Conservation (phyloP, 2,888 invertebrate species). For the Drosophila engyochracea region DNA sequence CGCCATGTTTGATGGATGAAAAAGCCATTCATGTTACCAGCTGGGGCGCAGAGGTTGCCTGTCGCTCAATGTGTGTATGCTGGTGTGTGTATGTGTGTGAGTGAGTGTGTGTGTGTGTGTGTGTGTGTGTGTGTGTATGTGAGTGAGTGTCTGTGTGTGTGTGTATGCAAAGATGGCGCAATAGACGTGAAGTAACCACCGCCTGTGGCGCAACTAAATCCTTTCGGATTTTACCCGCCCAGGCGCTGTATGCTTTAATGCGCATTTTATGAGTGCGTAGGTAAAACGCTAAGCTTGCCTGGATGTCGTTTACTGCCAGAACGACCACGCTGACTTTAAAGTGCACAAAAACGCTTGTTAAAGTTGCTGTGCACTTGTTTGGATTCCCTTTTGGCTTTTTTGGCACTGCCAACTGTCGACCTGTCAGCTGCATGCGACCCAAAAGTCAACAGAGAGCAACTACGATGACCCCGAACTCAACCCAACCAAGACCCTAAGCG, state of each 20-base stretch:
- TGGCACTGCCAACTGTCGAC: constrained; percentile 48
- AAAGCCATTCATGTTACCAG: constrained; percentile 82
- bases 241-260: constrained; percentile 74
- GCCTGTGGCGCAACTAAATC: constrained; percentile 80
- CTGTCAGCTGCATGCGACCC: constrained; percentile 52
- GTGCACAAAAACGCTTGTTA: constrained; percentile 65
- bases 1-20: constrained; percentile 83
- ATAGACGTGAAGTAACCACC: constrained; percentile 79
- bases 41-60: constrained; percentile 77
- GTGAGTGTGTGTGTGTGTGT: constrained; percentile 37
- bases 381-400: constrained; percentile 7
- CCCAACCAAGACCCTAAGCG: neutral
- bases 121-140: constrained; percentile 12
- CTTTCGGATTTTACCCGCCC: constrained; percentile 76
- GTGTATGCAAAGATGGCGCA: constrained; percentile 78
- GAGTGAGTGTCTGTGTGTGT: constrained; percentile 34
- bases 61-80: constrained; percentile 24
- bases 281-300: constrained; percentile 53
- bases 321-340: constrained; percentile 55
- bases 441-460: constrained; percentile 46
- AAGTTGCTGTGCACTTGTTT: constrained; percentile 65
- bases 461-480: neutral
- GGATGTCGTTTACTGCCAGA: neutral
- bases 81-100: constrained; percentile 27
- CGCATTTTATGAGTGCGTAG: constrained; percentile 78